Evolutionary conservation across 2,888 invertebrate genomes (phyloP).

Genomic region (Drosophila cracens): DNA sequence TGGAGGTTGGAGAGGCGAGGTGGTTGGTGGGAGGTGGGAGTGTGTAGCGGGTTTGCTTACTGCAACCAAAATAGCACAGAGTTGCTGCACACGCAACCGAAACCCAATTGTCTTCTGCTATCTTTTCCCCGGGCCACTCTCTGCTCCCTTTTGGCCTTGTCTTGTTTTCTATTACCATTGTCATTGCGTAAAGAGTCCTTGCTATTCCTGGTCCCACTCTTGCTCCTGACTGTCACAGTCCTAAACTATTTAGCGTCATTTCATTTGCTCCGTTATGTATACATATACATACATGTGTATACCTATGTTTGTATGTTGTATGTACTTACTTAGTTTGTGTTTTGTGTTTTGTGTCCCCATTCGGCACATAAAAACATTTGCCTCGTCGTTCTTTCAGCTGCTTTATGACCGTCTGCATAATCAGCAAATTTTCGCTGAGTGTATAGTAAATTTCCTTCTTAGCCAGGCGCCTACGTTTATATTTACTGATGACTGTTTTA

Average conservation of each 20-base stretch:
- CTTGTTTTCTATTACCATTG: constrained; percentile 46
- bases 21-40: neutral
- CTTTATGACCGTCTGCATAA: constrained; percentile 75
- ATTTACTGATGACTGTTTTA: constrained; percentile 51
- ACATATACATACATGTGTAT: neutral
- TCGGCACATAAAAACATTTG: constrained; percentile 66
- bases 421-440: constrained; percentile 71
- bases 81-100: constrained; percentile 50
- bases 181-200: constrained; percentile 39
- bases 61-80: constrained; percentile 36
- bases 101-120: constrained; percentile 54
- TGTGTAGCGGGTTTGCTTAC: constrained; percentile 3
- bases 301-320: constrained; percentile 6
- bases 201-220: neutral
- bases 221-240: constrained; percentile 36
- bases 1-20: neutral
- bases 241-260: constrained; percentile 76
- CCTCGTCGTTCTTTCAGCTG: constrained; percentile 26
- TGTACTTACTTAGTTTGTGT: neutral
- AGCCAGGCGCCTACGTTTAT: constrained; percentile 8
- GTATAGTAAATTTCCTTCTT: constrained; percentile 51
- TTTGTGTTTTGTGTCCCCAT: constrained; percentile 27
- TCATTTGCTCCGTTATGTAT: constrained; percentile 54
- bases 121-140: constrained; percentile 29
- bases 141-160: neutral